phyloP scores from a whole-genome alignment of 2,797 vertebrate species.

The Rallus crepitans region DNA sequence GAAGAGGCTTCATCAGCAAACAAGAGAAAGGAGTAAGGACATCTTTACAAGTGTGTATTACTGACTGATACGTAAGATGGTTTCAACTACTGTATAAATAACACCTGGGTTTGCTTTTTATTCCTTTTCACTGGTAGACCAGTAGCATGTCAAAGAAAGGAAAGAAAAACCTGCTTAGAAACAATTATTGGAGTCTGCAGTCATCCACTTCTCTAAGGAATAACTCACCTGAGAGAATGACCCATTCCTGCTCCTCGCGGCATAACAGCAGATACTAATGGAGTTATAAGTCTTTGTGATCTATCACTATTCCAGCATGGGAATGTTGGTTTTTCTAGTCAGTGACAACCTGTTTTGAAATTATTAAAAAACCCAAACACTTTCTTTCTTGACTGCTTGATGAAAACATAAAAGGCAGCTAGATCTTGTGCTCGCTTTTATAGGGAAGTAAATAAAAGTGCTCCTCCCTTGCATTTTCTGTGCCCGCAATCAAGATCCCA shows the following conservation, averaged over 20 bases:
- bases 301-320: neutral
- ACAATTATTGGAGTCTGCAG: neutral
- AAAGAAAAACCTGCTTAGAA: neutral
- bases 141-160: neutral
- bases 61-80: neutral
- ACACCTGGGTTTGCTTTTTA: neutral
- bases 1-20: neutral
- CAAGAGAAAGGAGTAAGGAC: neutral
- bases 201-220: neutral
- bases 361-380: no score
- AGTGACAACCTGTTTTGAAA: neutral
- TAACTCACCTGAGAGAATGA: neutral
- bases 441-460: neutral
- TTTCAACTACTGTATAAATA: neutral
- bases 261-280: neutral
- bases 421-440: neutral
- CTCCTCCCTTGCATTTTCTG: neutral
- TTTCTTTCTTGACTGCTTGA: neutral
- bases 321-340: neutral
- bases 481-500: neutral
- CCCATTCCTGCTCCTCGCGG: neutral
- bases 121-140: neutral
- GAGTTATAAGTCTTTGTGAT: neutral
- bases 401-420: neutral
- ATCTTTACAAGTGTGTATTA: neutral